Evolutionary conservation across 2,113 vertebrate species (phyloP), one percentile per base, ranked within the genome.

Genomic region (Mobula hypostoma): DNA sequence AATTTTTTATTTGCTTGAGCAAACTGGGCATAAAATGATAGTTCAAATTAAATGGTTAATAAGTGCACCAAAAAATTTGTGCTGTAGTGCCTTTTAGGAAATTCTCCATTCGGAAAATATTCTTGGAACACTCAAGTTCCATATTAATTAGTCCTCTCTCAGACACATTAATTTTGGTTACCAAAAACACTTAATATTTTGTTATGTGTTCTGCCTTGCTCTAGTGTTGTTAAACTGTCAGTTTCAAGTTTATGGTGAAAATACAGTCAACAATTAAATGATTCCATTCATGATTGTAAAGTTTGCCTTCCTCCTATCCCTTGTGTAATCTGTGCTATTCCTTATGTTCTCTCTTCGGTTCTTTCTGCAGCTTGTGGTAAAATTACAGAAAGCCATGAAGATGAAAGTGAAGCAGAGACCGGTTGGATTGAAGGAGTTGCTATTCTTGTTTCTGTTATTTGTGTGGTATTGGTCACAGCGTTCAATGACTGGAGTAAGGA

Each of bases 401-500:
- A 99, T 94, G 99, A 99, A 95, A 97, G 96, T 1, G 99, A 99
- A 96, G 96, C 98, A 63, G 98, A 99, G 95, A 98, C 99, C 5
- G 98, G 98, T 94, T 99, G 99, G 99, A 99, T 99, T 94, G 99
- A 99, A 97, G 99, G 99, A 94, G 99, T 97, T 40, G 99, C 99
- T 87, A 99, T 99, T 95, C 98, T 99, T 94, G 96, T 99, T 78
- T 99, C 99, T 15, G 99, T 99, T 72, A 96, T 99, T 95, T 99
- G 98, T 94, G 99, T 99, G 95, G 99, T 99, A 90, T 97, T 99
- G 96, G 99, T 99, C 95, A 99, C 99, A 11, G 99, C 99, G 91
- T 99, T 99, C 96, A 99, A 99, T 94, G 99, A 99, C 96, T 99
- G 99, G 99, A 99, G 99, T 96, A 99, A 99, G 96, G 99, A 99